These are phyloP conservation scores for Cylas formicarius DNA, from an alignment of 1,140 invertebrate species.

Conservation along the genomic window DNA sequence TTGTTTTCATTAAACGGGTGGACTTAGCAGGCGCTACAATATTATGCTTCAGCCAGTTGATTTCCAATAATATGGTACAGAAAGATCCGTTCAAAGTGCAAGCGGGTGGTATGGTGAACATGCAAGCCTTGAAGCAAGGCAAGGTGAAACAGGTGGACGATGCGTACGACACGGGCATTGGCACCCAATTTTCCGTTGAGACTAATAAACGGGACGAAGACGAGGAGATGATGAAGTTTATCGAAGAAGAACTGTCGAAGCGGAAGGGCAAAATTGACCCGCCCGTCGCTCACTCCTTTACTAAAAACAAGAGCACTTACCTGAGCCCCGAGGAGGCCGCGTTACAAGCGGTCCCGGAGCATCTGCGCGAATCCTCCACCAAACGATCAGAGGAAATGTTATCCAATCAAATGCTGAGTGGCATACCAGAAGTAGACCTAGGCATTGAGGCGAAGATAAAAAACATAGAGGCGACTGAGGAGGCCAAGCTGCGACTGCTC, in stretches of 20 bases:
- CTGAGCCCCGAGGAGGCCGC: constrained; percentile 81
- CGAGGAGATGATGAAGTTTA: constrained; percentile 98
- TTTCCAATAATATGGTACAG: constrained; percentile 36
- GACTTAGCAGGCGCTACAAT: too few relatives aligned
- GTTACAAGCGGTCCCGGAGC: constrained; percentile 75
- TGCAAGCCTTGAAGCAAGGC: constrained; percentile 75
- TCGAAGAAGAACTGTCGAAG: constrained; percentile 87
- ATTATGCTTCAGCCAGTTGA: too few relatives aligned
- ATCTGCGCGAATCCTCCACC: constrained; percentile 71
- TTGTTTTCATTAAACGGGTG: constrained; percentile 8
- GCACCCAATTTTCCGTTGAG: constrained; percentile 96
- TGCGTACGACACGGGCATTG: constrained; percentile 83
- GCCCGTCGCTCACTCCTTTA: constrained; percentile 35
- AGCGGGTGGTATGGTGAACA: constrained; percentile 84
- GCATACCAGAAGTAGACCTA: constrained; percentile 99
- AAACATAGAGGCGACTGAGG: constrained; percentile 97
- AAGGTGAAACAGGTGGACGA: constrained; percentile 71
- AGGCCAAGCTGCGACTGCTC: constrained; percentile 87
- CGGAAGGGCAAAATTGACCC: constrained; percentile 61
- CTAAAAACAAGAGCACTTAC: constrained; percentile 52
- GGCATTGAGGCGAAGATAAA: constrained; percentile 97
- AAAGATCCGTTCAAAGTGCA: constrained; percentile 75
- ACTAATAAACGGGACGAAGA: constrained; percentile 98
- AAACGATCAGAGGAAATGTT: constrained; percentile 96
- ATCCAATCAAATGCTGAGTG: constrained; percentile 99